Percentiles rank a stretch among this genome's conserved stretches.
These are phyloP conservation scores for Sitta carolinensis DNA, from an alignment of 2,797 vertebrate genomes.

Conservation along the genomic window DNA sequence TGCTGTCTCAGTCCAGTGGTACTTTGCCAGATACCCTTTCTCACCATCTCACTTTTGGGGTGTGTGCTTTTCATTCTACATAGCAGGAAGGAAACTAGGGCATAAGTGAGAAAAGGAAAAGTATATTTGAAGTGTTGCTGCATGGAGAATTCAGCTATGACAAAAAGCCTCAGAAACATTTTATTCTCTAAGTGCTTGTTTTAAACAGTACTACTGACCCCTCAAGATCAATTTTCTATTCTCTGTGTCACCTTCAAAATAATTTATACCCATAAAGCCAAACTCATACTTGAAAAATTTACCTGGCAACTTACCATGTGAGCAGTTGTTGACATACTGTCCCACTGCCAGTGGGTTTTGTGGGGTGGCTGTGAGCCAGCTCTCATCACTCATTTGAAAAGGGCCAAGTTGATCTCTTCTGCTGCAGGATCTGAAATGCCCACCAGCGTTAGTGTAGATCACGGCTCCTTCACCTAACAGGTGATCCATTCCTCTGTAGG, in stretches of 20 bases:
- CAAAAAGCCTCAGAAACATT: background rate
- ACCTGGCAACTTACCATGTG: slow-evolving; percentile 74
- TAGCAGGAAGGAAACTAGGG: background rate
- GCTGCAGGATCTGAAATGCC: slow-evolving; percentile 84
- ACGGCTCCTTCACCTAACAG: background rate
- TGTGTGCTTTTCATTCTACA: background rate
- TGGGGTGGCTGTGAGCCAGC: slow-evolving; percentile 83
- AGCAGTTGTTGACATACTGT: slow-evolving; percentile 96
- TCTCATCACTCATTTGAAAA: slow-evolving; percentile 83
- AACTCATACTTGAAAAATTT: background rate
- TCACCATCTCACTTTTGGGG: background rate
- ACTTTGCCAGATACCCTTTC: background rate
- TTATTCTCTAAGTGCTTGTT: background rate
- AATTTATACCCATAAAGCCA: background rate
- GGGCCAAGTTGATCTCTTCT: slow-evolving; percentile 87
- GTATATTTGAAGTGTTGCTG: accelerated
- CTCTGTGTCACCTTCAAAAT: background rate
- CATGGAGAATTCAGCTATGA: background rate
- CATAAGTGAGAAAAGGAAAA: background rate
- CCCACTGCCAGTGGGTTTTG: slow-evolving; percentile 89
- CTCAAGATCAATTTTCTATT: background rate
- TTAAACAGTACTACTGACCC: background rate
- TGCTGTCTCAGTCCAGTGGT: background rate
- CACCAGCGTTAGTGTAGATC: accelerated
- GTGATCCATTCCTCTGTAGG: background rate